Conservation (phyloP, 2,888 invertebrate genomes). For the Sphaerophoria taeniata region DNA sequence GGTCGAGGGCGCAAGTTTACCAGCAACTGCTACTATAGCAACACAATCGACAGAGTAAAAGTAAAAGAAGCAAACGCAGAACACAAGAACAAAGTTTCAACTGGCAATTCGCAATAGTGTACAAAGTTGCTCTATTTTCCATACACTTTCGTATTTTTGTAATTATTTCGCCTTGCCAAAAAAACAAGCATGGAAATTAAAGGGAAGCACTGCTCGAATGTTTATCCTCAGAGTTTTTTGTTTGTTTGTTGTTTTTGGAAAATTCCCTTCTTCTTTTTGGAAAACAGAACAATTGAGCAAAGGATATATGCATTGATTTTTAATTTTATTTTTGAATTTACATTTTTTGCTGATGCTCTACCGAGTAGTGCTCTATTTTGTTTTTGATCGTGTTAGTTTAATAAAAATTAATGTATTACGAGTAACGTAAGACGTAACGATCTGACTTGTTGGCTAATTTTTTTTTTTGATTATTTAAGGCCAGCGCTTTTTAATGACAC, state of each 20-base stretch:
- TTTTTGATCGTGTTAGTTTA: conserved; percentile 50
- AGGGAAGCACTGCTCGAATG: conserved; percentile 39
- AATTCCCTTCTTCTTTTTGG: not conserved
- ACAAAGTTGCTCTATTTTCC: conserved; percentile 52
- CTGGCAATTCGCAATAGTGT: too few species aligned
- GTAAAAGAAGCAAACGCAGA: not conserved
- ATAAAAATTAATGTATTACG: conserved; percentile 14
- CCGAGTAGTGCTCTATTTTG: conserved; percentile 45
- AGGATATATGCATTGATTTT: not conserved
- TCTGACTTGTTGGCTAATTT: too few species aligned
- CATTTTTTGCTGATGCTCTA: conserved; percentile 26
- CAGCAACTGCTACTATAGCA: conserved; percentile 48
- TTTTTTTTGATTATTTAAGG: conserved; percentile 52
- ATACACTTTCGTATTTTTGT: conserved; percentile 59
- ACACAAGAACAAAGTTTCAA: too few species aligned
- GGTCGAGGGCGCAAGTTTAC: conserved; percentile 51
- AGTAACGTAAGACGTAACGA: conserved; percentile 3
- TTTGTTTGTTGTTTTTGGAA: not conserved
- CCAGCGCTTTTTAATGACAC: conserved; percentile 42
- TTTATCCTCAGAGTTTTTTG: conserved; percentile 33
- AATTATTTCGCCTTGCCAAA: conserved; percentile 62
- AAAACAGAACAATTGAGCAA: not conserved
- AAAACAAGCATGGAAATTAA: conserved; percentile 50
- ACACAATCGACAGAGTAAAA: conserved; percentile 40
- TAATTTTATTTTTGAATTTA: conserved; percentile 22